These are phyloP conservation scores for Andrena fulva DNA, from an alignment of 2,888 invertebrate genomes.

Conservation along the genomic window DNA sequence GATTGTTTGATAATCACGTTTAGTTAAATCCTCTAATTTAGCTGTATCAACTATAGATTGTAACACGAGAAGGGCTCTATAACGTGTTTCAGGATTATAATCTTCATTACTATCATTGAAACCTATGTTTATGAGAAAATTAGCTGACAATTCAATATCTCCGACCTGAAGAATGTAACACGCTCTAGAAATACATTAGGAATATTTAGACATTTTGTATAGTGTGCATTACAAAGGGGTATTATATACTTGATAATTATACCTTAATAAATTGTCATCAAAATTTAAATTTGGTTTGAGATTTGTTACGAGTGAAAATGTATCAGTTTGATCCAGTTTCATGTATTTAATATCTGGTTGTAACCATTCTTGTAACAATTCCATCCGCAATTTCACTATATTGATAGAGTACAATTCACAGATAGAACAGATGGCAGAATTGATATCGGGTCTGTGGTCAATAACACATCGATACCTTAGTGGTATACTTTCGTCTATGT, in stretches of 20 bases:
- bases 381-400: constrained; percentile 80
- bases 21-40: constrained; percentile 78
- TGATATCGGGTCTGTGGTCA: constrained; percentile 84
- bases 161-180: constrained; percentile 82
- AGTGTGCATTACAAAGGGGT: background rate
- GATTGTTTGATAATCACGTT: constrained; percentile 73
- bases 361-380: constrained; percentile 84
- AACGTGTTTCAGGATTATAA: constrained; percentile 76
- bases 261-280: constrained; percentile 78
- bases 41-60: constrained; percentile 75
- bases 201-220: background rate
- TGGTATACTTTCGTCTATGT: constrained; percentile 85
- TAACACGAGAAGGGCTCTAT: constrained; percentile 82
- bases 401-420: constrained; percentile 84
- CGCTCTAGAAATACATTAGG: constrained; percentile 73
- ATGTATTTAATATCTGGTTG: constrained; percentile 68
- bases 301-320: constrained; percentile 42
- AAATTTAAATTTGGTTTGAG: constrained; percentile 54
- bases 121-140: constrained; percentile 80
- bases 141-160: constrained; percentile 75
- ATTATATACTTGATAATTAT: constrained; percentile 9
- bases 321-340: constrained; percentile 74
- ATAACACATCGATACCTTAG: constrained; percentile 79
- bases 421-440: constrained; percentile 84
- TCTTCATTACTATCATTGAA: constrained; percentile 68